Percentiles rank a stretch among this genome's conserved stretches.
Evolutionary conservation across 2,888 invertebrate species (phyloP).

Genomic region (Laothoe populi): DNA sequence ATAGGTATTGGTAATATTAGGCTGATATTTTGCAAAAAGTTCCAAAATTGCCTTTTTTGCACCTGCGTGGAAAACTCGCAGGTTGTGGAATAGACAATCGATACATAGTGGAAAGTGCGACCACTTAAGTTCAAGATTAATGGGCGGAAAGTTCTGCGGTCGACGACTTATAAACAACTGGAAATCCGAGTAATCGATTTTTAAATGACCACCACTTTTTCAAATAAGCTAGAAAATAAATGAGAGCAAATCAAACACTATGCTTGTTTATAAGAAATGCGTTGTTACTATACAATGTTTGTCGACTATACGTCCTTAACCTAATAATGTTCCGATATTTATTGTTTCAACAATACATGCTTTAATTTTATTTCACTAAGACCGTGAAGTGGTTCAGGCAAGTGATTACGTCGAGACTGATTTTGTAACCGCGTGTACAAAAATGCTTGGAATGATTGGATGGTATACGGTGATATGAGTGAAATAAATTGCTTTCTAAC

Average conservation of each 20-base stretch:
- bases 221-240: not conserved
- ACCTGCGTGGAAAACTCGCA: conserved; percentile 3
- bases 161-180: conserved; percentile 38
- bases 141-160: conserved; percentile 45
- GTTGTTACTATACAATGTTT: not conserved
- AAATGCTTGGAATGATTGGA: not conserved
- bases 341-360: conserved; percentile 8
- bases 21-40: too few species aligned
- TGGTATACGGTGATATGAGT: not conserved
- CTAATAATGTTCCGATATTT: conserved; percentile 4
- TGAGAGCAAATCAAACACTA: not conserved
- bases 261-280: not conserved
- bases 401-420: not conserved
- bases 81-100: conserved; percentile 22
- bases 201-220: conserved; percentile 32
- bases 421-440: not conserved
- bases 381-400: not conserved
- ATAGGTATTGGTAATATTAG: too few species aligned
- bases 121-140: conserved; percentile 47
- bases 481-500: not conserved
- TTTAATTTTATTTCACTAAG: conserved; percentile 1
- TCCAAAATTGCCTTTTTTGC: not conserved
- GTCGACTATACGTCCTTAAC: not conserved
- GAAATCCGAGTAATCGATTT: conserved; percentile 36
- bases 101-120: conserved; percentile 39